Conservation (phyloP, 2,888 invertebrate species). For the Melanostoma mellinum region DNA sequence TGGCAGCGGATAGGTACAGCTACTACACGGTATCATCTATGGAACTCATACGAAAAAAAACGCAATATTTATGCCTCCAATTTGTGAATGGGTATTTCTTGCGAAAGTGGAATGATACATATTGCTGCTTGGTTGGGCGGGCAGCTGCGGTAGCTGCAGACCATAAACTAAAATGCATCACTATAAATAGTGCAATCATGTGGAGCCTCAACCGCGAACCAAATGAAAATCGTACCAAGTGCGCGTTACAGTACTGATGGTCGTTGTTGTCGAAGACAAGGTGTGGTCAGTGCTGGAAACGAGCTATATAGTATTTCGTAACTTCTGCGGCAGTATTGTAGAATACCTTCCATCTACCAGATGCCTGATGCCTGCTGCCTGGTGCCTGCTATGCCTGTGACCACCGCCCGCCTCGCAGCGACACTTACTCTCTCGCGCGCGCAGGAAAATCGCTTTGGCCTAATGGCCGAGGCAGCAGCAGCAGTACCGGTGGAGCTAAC, state of each 20-base stretch:
- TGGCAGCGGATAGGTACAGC: constrained; percentile 3
- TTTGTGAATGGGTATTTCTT: constrained; percentile 72
- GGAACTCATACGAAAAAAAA: constrained; percentile 36
- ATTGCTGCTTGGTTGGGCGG: constrained; percentile 65
- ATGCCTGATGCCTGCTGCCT: constrained; percentile 26
- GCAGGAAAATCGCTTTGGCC: constrained; percentile 69
- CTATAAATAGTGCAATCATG: constrained; percentile 73
- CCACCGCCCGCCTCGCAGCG: constrained; percentile 55
- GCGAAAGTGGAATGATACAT: constrained; percentile 69
- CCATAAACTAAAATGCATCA: constrained; percentile 73
- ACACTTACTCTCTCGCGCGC: constrained; percentile 63
- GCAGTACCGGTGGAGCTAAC: constrained; percentile 53
- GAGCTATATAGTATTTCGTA: constrained; percentile 72
- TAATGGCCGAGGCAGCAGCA: constrained; percentile 50
- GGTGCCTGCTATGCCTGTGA: constrained; percentile 15
- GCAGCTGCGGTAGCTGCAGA: constrained; percentile 73
- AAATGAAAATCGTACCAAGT: constrained; percentile 70
- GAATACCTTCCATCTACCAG: constrained; percentile 62
- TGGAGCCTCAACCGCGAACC: constrained; percentile 68
- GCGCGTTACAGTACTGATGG: constrained; percentile 56
- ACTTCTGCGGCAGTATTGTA: constrained; percentile 64
- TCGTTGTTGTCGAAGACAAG: constrained; percentile 64
- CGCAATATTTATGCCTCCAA: constrained; percentile 70
- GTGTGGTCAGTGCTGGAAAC: constrained; percentile 73
- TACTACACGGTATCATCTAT: constrained; percentile 45